Evolutionary conservation across 2,888 invertebrate species (phyloP), one percentile per base, ranked within the genome.

Genomic region (Choreutis nemorana): DNA sequence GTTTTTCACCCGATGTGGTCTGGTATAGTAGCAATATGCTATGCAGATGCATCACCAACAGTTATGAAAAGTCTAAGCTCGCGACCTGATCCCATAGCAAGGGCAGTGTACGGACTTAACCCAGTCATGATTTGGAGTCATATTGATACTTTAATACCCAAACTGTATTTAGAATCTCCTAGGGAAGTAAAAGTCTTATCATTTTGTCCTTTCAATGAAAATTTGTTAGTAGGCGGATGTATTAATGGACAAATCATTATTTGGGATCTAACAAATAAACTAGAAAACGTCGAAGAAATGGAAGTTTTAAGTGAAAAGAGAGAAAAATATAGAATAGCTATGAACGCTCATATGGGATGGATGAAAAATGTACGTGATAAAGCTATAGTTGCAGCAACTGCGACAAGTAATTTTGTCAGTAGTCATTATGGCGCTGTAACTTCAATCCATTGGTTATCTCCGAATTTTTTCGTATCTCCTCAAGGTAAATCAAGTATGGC

Each of bases 101-200:
- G 81, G 44, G 81, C 84, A 1, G 81, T 84, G 0, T 81, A 86
- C 30, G 83, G 83, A 3, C 56, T 82, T 2, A 87, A 88, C 55
- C 83, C 85, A 1, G 85, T 89, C 1, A 67, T 90, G 35, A 77
- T 90, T 40, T 91, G 91, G 90, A 87, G 88, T 40, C 87, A 89
- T 37, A 75, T 80, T 14, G 89, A 91, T 42, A 84, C 83, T 30
- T 61, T 91, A 2, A 66, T 81, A 14, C 88, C 88, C 11, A 89
- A 87, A 63, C 58, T 91, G 23, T 82, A 85, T 42, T 77, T 91
- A 29, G 83, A 88, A 51, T 72, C 86, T 3, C 82, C 85, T 0
- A 73, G 87, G 22, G 87, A 88, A 62, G 83, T 89, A 0, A 83
- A 83, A 16, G 58, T 73, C 1, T 55, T 90, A 6, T 81, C 86